Evolutionary conservation across 1,140 invertebrate species (phyloP), one percentile per base, ranked within the genome.

Genomic region (Samia ricini): DNA sequence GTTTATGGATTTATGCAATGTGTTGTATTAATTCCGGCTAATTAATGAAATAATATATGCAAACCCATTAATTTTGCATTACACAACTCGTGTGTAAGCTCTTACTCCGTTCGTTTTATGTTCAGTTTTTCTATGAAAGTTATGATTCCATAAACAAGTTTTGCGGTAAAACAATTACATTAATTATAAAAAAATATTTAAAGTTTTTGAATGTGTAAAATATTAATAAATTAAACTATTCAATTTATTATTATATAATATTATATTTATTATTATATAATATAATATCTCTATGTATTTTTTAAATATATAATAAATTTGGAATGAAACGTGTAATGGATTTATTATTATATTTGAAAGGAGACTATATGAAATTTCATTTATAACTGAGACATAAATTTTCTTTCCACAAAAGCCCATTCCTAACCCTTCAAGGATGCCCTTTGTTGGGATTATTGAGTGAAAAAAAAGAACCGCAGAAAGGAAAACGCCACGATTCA

Each of bases 391-490:
- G 24, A 55, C 52, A 55, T 55, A 55, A 55, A 55, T 55, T 55
- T 55, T 24, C 52, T 24, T 24, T 55, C 24, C 22, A 15, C 52
- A n/a, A 24, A n/a, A 23, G n/a, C 33, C 52, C 52, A 21, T 22
- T 24, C 24, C 52, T 55, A 55, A 24, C 52, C 33, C 19, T 55
- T 55, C 52, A 55, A 55, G 52, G 52, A 55, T 55, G 22, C 52
- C 52, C 24, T 24, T 55, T 55, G 52, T 55, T 24, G 52, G 24
- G 52, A 55, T 55, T 55, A 55, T 55, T 55, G 52, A 55, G 52
- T 55, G 52, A 55, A 55, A 55, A 55, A 55, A 24, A 22, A n/a
- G 51, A 23, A 55, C 12, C 12, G 21, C 10, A 18, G 24, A 52
- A 55, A 55, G 52, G 33, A 42, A 42, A 42, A 42, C 33, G 22